Base-by-base conservation (phyloP, 2,113 vertebrate genomes). In the Dicaeum eximium region DNA sequence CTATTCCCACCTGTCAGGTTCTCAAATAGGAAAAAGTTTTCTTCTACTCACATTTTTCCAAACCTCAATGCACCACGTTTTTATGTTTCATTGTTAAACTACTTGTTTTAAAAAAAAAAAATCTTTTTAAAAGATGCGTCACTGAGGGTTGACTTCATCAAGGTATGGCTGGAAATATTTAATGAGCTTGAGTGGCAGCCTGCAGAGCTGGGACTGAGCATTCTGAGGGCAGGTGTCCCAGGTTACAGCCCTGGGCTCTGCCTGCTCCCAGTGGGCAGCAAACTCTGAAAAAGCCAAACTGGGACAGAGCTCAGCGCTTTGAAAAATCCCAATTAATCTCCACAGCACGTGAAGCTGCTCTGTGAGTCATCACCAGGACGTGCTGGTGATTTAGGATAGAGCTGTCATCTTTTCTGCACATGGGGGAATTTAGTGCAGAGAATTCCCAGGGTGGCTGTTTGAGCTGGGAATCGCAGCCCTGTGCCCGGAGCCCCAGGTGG, bases 161-260 rank as follows among this genome's bases (percentile, higher is more conserved):
- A 91, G 91, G 93, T 74, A 84, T 86, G 93, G 86, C 89, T 92
- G 78, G 47, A 87, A 92, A 51, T 38, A 67, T 17, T 93, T 92
- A 51, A 71, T 0, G 16, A 92, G 80, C 40, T 13, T 12, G 28
- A 81, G 65, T 12, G 37, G 73, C 73, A 82, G 77, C 40, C 17
- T 1, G 2, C 4, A 2, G 31, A 64, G 81, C 65, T 69, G 78
- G 45, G 42, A 40, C 9, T 60, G 27, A 42, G 60, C n/a, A 7
- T 18, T 62, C 64, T 10, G 35, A 56, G 42, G 64, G 70, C 66
- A 64, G 40, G 25, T 60, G 45, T 13, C 27, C 73, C 50, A 15
- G 13, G 7, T 21, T 17, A 47, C 33, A 69, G 37, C 56, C 1
- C 19, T 5, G 44, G 21, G 53, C 56, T n/a, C 50, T 28, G 30